A percentile compares a stretch with the other conserved stretches of the same genome.
Evolutionary conservation across 2,113 vertebrate genomes (phyloP).

Genomic region (Anser brachyrhynchus): DNA sequence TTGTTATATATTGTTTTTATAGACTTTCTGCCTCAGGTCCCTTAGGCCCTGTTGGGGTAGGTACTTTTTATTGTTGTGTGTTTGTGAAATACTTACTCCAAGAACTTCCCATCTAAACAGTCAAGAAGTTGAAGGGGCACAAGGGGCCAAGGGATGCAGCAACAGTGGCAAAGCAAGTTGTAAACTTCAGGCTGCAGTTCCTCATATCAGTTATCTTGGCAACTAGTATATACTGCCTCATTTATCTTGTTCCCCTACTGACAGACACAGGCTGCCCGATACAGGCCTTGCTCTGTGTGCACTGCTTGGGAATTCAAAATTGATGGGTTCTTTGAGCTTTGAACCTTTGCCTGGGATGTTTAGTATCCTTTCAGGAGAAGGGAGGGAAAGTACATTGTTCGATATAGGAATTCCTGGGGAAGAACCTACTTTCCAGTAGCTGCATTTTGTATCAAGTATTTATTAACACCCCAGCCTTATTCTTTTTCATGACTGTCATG

Average conservation of each 20-base stretch:
- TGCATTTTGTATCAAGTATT: neutral
- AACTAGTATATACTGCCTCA: fast-evolving
- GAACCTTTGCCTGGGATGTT: neutral
- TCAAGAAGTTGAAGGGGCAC: neutral
- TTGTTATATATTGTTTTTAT: neutral
- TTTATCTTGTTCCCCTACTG: neutral
- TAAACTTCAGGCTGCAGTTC: neutral
- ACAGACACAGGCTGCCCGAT: neutral
- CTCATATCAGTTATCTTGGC: fast-evolving
- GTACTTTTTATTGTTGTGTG: neutral
- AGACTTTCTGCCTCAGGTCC: neutral
- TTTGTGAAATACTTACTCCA: neutral
- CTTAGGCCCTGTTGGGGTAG: neutral
- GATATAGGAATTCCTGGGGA: neutral
- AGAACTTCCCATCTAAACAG: neutral
- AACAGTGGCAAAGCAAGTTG: neutral
- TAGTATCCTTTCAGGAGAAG: neutral
- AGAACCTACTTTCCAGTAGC: neutral
- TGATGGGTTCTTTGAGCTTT: neutral
- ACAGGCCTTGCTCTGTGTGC: neutral
- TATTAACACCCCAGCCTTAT: neutral
- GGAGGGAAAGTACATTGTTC: neutral
- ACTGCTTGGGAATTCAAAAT: neutral
- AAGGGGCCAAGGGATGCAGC: neutral
- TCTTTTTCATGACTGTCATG: conserved; percentile 33